phyloP scores from a whole-genome alignment of 1,140 invertebrate genomes.

The Drosophila pruinosa region DNA sequence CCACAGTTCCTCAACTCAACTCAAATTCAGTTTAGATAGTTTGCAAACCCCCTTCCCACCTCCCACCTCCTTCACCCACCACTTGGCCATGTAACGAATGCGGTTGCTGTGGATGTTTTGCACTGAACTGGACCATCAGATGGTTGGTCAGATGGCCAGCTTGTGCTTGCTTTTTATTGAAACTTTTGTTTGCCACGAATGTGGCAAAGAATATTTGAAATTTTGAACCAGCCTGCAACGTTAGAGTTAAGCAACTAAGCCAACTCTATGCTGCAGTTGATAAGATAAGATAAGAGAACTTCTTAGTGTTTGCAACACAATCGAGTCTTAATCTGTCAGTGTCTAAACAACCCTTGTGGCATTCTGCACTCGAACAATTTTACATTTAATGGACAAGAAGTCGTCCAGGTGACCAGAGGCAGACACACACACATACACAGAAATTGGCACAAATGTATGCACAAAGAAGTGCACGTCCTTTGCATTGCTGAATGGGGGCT shows the following conservation, averaged over 20 bases:
- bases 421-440: slow-evolving; percentile 6
- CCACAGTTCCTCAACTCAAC: slow-evolving; percentile 75
- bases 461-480: slow-evolving; percentile 57
- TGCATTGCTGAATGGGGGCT: slow-evolving; percentile 21
- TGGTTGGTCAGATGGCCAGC: slow-evolving; percentile 12
- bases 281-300: too few relatives aligned
- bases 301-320: not conserved
- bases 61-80: not conserved
- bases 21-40: slow-evolving; percentile 78
- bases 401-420: slow-evolving; percentile 41
- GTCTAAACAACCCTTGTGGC: slow-evolving; percentile 37
- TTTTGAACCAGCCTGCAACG: slow-evolving; percentile 18
- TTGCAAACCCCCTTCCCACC: slow-evolving; percentile 6
- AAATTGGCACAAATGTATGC: slow-evolving; percentile 32
- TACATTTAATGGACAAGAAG: slow-evolving; percentile 68
- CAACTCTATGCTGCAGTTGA: slow-evolving; percentile 5
- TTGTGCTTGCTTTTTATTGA: slow-evolving; percentile 71
- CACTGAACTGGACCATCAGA: slow-evolving; percentile 21
- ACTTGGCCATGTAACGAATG: slow-evolving; percentile 57
- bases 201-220: slow-evolving; percentile 73
- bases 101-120: slow-evolving; percentile 73
- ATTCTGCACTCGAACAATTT: slow-evolving; percentile 62
- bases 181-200: slow-evolving; percentile 72
- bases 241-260: not conserved
- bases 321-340: not conserved